Conservation (phyloP, 2,888 invertebrate genomes). For the Galerucella pusilla region DNA sequence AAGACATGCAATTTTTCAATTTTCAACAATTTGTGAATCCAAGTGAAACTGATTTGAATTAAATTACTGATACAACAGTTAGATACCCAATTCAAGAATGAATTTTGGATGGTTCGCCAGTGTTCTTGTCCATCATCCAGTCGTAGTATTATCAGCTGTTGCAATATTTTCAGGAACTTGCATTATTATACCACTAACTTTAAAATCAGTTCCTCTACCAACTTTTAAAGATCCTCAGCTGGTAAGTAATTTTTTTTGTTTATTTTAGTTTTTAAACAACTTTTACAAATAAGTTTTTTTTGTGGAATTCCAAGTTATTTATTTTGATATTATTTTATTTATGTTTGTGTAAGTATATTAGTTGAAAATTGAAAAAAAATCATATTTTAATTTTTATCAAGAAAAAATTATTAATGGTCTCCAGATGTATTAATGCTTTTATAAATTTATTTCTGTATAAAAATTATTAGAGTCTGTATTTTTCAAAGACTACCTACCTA, state of each 20-base stretch:
- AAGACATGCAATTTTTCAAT: neutral
- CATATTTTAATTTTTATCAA: too few species aligned
- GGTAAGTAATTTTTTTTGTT: constrained; percentile 65
- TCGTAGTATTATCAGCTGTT: constrained; percentile 72
- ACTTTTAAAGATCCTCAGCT: constrained; percentile 88
- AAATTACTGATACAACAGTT: constrained; percentile 1
- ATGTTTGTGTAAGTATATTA: too few species aligned
- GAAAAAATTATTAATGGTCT: too few species aligned
- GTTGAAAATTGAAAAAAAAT: too few species aligned
- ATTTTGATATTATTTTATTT: too few species aligned
- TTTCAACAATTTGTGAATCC: neutral
- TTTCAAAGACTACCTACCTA: too few species aligned
- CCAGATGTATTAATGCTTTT: too few species aligned
- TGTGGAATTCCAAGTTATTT: too few species aligned
- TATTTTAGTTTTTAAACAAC: constrained; percentile 42
- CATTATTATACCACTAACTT: constrained; percentile 73
- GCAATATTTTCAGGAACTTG: constrained; percentile 74
- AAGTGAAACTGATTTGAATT: neutral
- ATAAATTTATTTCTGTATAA: too few species aligned
- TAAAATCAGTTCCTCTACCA: constrained; percentile 74
- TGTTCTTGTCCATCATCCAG: constrained; percentile 76
- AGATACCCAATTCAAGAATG: constrained; percentile 28
- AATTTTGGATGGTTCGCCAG: constrained; percentile 70
- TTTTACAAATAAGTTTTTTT: too few species aligned
- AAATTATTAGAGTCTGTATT: too few species aligned